Percentiles rank a stretch among this genome's conserved stretches.
phyloP scores from a whole-genome alignment of 2,113 vertebrate species.

The Columba livia region DNA sequence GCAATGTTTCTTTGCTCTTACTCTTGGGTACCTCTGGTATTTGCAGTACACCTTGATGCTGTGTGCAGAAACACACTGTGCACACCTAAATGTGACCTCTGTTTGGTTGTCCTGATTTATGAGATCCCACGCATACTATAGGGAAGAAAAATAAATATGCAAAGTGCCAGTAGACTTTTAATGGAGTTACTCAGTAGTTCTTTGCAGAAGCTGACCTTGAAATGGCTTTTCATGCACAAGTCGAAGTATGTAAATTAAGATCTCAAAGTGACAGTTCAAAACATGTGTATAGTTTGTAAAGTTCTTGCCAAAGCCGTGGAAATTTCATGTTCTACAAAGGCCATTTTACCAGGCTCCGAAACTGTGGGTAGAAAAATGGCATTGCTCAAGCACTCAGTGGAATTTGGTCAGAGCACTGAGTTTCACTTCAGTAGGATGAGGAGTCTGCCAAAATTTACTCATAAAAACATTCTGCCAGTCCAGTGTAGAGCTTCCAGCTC shows the following conservation, averaged over 20 bases:
- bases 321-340: constrained; percentile 63
- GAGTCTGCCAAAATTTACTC: background rate
- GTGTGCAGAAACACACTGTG: background rate
- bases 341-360: constrained; percentile 38
- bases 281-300: constrained; percentile 62
- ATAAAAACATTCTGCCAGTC: background rate
- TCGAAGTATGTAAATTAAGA: constrained; percentile 82
- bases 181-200: constrained; percentile 77
- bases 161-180: constrained; percentile 77
- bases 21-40: background rate
- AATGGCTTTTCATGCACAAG: constrained; percentile 79
- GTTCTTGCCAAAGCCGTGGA: constrained; percentile 66
- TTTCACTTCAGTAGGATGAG: background rate
- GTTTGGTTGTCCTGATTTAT: constrained; percentile 81
- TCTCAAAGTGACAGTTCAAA: constrained; percentile 71
- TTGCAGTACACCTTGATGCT: background rate
- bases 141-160: constrained; percentile 81
- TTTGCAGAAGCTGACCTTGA: constrained; percentile 82
- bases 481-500: background rate
- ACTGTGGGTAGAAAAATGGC: background rate
- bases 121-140: constrained; percentile 65
- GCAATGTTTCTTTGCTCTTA: background rate
- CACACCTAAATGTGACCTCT: constrained; percentile 57
- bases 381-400: background rate
- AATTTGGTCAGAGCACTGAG: constrained; percentile 9